Conservation (phyloP, 2,113 vertebrate genomes). For the Acanthisitta chloris region DNA sequence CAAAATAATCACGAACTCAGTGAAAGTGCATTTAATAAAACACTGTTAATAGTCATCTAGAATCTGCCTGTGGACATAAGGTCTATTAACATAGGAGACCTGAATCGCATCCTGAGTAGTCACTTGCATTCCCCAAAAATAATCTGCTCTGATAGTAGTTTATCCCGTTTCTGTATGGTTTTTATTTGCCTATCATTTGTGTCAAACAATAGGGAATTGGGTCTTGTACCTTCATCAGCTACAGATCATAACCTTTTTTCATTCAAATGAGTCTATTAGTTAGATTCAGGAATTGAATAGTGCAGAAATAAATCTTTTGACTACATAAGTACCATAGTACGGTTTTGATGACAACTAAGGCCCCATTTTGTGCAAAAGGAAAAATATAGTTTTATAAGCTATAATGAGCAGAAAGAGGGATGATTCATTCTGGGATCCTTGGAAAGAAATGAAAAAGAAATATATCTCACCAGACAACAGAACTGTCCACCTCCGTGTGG, state of each 20-base stretch:
- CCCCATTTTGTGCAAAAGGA: neutral
- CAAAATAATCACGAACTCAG: neutral
- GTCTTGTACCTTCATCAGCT: neutral
- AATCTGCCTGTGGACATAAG: neutral
- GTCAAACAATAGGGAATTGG: neutral
- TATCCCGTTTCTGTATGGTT: neutral
- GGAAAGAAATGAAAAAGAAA: neutral
- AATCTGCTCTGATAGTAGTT: neutral
- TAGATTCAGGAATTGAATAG: neutral
- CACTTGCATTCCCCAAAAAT: neutral
- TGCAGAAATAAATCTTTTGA: neutral
- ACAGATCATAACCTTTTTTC: neutral
- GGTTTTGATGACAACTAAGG: neutral
- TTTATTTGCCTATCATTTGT: neutral
- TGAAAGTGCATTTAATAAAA: neutral
- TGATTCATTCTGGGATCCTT: neutral
- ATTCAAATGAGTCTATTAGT: neutral
- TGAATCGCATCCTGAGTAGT: neutral
- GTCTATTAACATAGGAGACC: neutral
- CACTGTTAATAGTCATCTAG: neutral
- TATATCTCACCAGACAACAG: neutral
- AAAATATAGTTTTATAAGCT: neutral
- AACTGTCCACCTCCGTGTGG: neutral
- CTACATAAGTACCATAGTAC: neutral
- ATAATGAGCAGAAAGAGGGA: neutral